Evolutionary conservation across 2,888 invertebrate species (phyloP).

Genomic region (Tetramorium bicarinatum): DNA sequence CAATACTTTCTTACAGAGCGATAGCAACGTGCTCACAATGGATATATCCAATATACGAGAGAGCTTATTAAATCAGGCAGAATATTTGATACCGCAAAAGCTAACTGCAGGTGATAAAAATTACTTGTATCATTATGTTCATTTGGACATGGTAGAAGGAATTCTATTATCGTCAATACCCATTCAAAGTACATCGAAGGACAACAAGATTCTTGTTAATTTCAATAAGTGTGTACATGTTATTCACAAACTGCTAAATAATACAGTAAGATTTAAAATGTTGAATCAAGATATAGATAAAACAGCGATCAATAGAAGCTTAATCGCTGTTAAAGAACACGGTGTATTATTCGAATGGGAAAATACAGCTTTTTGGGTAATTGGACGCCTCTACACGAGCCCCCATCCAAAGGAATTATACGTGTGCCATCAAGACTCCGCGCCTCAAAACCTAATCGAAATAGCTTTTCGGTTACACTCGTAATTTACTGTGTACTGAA

Average conservation of each 20-base stretch:
- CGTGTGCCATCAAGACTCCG: conserved; percentile 94
- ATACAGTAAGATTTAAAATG: conserved; percentile 89
- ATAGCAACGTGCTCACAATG: conserved; percentile 89
- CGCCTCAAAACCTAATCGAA: conserved; percentile 96
- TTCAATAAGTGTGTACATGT: conserved; percentile 91
- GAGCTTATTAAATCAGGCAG: conserved; percentile 91
- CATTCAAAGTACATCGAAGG: conserved; percentile 85
- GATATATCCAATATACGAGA: conserved; percentile 92
- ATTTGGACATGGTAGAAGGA: conserved; percentile 91
- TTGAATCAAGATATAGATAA: conserved; percentile 87
- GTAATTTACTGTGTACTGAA: conserved; percentile 65
- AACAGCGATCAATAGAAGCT: conserved; percentile 90
- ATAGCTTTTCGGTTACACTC: conserved; percentile 93
- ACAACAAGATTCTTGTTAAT: conserved; percentile 89
- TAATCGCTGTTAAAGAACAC: conserved; percentile 94
- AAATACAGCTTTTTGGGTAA: conserved; percentile 92
- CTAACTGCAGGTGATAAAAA: conserved; percentile 91
- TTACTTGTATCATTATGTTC: conserved; percentile 92
- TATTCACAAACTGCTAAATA: conserved; percentile 92
- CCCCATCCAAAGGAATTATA: conserved; percentile 94
- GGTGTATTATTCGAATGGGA: conserved; percentile 92
- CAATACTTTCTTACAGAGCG: conserved; percentile 87
- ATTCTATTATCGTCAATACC: conserved; percentile 88
- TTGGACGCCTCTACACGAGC: conserved; percentile 92
- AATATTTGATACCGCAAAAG: conserved; percentile 88